These are phyloP conservation scores for Theocolax elegans DNA, from an alignment of 1,140 invertebrate species.

Conservation along the genomic window DNA sequence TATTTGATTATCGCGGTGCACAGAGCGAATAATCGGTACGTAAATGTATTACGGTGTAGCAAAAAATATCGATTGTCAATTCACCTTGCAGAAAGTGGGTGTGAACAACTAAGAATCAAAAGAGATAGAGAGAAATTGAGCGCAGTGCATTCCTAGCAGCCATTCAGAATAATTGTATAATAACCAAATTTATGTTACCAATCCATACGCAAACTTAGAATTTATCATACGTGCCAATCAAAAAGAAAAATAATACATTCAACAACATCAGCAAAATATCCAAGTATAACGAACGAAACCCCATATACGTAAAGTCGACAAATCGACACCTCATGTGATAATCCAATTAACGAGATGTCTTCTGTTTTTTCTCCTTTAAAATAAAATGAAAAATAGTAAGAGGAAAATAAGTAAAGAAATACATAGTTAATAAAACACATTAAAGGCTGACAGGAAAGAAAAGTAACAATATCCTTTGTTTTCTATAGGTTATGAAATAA, in stretches of 20 bases:
- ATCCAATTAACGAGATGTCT: constrained; percentile 28
- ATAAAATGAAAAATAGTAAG: constrained; percentile 7
- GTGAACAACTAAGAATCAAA: no score
- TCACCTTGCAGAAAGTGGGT: no score
- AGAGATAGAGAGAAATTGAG: no score
- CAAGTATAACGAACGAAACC: constrained; percentile 33
- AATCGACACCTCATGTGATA: constrained; percentile 38
- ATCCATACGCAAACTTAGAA: constrained; percentile 33
- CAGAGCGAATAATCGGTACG: no score
- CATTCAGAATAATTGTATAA: constrained; percentile 3
- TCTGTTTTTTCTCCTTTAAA: constrained; percentile 28
- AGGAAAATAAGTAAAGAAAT: constrained; percentile 9
- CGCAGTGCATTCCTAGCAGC: constrained; percentile 7
- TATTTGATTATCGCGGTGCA: no score
- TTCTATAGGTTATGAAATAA: constrained; percentile 14
- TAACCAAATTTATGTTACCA: constrained; percentile 33
- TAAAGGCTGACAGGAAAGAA: constrained; percentile 35
- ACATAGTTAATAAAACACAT: constrained; percentile 15
- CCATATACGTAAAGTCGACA: constrained; percentile 33
- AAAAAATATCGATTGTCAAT: no score
- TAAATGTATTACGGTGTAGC: no score
- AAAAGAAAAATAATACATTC: no score
- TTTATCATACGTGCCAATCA: constrained; percentile 35
- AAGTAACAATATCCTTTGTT: constrained; percentile 30
- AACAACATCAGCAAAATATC: constrained; percentile 33